Percentiles rank a stretch among this genome's conserved stretches.
phyloP scores from a whole-genome alignment of 2,797 vertebrate species.

The Spondyliosoma cantharus region DNA sequence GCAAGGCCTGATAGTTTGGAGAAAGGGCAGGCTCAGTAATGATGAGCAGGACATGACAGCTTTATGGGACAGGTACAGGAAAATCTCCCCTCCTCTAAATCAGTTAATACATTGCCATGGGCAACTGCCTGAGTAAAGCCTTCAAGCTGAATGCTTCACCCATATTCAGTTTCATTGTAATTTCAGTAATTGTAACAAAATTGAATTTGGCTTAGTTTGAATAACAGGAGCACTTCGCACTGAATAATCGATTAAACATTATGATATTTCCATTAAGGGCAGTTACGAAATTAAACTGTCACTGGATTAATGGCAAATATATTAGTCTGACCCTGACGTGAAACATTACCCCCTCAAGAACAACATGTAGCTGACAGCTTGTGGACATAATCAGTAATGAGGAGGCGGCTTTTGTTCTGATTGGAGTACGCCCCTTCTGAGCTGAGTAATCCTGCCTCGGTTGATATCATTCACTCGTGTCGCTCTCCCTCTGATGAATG shows the following conservation, averaged over 20 bases:
- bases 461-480: conserved; percentile 42
- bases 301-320: conserved; percentile 37
- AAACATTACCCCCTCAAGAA: conserved; percentile 23
- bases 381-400: conserved; percentile 42
- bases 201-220: conserved; percentile 25
- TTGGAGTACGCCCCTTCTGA: conserved; percentile 37
- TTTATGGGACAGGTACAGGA: conserved; percentile 50
- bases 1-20: conserved; percentile 40
- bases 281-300: conserved; percentile 39
- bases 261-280: conserved; percentile 23
- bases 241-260: conserved; percentile 7
- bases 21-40: conserved; percentile 25
- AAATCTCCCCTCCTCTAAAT: conserved; percentile 48
- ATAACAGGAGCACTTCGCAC: conserved; percentile 9
- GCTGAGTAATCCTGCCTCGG: conserved; percentile 38
- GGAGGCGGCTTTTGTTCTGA: conserved; percentile 35
- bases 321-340: conserved; percentile 23
- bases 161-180: conserved; percentile 16
- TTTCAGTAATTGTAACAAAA: conserved; percentile 31
- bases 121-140: conserved; percentile 44
- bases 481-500: conserved; percentile 51
- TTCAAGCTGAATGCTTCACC: conserved; percentile 39
- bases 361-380: conserved; percentile 37
- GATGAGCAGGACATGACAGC: conserved; percentile 44
- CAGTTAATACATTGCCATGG: conserved; percentile 39